A percentile compares a stretch with the other conserved stretches of the same genome.
phyloP scores from a whole-genome alignment of 2,797 vertebrate species.

The Notolabrus celidotus region DNA sequence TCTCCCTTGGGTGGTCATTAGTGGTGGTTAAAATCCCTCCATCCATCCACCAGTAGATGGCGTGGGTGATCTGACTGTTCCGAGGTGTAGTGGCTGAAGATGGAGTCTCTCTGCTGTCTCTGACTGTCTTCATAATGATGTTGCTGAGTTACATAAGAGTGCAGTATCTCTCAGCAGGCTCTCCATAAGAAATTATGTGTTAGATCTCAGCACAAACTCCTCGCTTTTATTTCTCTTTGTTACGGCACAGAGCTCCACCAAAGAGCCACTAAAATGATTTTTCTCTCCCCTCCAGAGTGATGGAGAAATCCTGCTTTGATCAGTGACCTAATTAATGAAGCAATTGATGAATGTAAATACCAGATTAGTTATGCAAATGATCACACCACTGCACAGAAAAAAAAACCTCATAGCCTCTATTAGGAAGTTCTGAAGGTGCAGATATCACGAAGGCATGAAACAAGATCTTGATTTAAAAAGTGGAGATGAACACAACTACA shows the following conservation, averaged over 20 bases:
- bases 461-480: slow-evolving; percentile 68
- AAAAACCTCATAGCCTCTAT: slow-evolving; percentile 60
- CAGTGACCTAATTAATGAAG: slow-evolving; percentile 85
- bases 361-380: slow-evolving; percentile 84
- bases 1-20: slow-evolving; percentile 79
- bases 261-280: slow-evolving; percentile 56
- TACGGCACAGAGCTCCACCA: slow-evolving; percentile 53
- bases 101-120: slow-evolving; percentile 60
- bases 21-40: slow-evolving; percentile 54
- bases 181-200: slow-evolving; percentile 79
- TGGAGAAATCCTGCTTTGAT: slow-evolving; percentile 80
- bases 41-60: slow-evolving; percentile 82
- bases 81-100: slow-evolving; percentile 51
- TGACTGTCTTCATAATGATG: slow-evolving; percentile 82
- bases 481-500: slow-evolving; percentile 67
- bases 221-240: slow-evolving; percentile 68
- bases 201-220: slow-evolving; percentile 74
- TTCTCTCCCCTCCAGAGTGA: slow-evolving; percentile 49
- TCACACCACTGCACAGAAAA: slow-evolving; percentile 49
- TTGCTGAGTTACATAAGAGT: slow-evolving; percentile 85
- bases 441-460: slow-evolving; percentile 76
- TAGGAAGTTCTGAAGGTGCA: slow-evolving; percentile 74
- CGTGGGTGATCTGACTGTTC: slow-evolving; percentile 67
- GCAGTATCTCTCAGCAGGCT: slow-evolving; percentile 81
- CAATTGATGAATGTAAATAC: slow-evolving; percentile 85